Evolutionary conservation across 2,888 invertebrate genomes (phyloP).

Genomic region (Pinctada fucata): DNA sequence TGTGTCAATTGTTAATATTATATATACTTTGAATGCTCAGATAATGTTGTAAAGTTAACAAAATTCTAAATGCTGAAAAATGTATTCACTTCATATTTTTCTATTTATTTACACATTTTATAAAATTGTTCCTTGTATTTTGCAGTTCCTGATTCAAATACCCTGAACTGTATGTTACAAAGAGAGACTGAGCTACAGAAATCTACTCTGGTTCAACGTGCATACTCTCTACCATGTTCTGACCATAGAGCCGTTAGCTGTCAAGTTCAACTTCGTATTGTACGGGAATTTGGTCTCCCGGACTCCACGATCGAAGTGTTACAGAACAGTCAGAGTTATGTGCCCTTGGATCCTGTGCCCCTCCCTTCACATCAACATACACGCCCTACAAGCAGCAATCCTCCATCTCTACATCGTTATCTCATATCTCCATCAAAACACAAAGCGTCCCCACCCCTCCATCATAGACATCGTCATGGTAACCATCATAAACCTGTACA

Average conservation of each 20-base stretch:
- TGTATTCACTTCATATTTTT: no score
- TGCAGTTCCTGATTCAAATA: conserved; percentile 86
- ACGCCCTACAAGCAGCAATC: conserved; percentile 22
- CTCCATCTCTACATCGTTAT: conserved; percentile 33
- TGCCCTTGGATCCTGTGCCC: conserved; percentile 47
- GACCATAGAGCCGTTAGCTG: conserved; percentile 86
- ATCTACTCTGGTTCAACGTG: conserved; percentile 88
- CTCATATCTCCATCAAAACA: conserved; percentile 40
- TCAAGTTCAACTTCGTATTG: conserved; percentile 90
- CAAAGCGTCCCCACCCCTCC: conserved; percentile 73
- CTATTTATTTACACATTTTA: no score
- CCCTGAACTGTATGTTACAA: conserved; percentile 88
- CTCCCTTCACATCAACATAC: conserved; percentile 28
- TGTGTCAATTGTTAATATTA: no score
- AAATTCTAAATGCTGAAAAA: no score
- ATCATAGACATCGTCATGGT: conserved; percentile 35
- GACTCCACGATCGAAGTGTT: conserved; percentile 90
- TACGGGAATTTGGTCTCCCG: conserved; percentile 94
- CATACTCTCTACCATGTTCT: conserved; percentile 84
- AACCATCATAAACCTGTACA: conserved; percentile 51
- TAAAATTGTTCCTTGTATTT: no score
- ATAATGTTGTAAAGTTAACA: no score
- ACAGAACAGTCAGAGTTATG: conserved; percentile 70
- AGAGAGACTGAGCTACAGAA: conserved; percentile 90
- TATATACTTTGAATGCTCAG: no score